Conservation (phyloP, 2,113 vertebrate species). For the Sinocyclocheilus maitianheensis region DNA sequence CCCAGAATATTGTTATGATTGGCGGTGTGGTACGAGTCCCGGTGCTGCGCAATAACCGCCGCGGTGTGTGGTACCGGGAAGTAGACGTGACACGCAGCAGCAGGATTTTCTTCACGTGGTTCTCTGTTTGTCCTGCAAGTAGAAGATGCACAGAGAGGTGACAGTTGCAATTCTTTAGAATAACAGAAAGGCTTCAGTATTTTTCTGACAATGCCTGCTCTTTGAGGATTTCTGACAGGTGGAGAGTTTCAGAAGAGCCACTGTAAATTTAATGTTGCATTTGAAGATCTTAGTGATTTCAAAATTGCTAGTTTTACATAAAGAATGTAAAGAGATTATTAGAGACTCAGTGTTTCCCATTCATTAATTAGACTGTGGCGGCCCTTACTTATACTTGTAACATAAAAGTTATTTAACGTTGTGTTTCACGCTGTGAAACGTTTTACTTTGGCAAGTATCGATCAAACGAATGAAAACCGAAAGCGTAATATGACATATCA, state of each 20-base stretch:
- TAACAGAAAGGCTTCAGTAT: background rate
- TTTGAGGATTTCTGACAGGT: background rate
- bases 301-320: background rate
- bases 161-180: background rate
- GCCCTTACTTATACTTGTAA: too few relatives aligned
- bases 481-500: too few relatives aligned
- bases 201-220: background rate
- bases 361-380: too few relatives aligned
- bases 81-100: conserved; percentile 54
- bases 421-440: too few relatives aligned
- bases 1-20: conserved; percentile 71
- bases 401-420: too few relatives aligned
- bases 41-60: conserved; percentile 56
- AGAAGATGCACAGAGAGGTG: conserved; percentile 45
- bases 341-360: background rate
- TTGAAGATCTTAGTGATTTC: background rate
- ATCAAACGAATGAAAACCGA: too few relatives aligned
- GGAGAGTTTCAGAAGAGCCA: background rate
- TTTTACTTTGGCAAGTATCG: too few relatives aligned
- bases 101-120: conserved; percentile 51
- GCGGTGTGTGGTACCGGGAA: conserved; percentile 56
- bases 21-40: conserved; percentile 61
- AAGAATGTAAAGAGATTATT: background rate
- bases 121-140: conserved; percentile 43
- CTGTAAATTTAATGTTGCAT: background rate